Percentiles rank a stretch among this genome's conserved stretches.
Conservation (phyloP, 2,797 vertebrate genomes). For the Spheniscus humboldti region DNA sequence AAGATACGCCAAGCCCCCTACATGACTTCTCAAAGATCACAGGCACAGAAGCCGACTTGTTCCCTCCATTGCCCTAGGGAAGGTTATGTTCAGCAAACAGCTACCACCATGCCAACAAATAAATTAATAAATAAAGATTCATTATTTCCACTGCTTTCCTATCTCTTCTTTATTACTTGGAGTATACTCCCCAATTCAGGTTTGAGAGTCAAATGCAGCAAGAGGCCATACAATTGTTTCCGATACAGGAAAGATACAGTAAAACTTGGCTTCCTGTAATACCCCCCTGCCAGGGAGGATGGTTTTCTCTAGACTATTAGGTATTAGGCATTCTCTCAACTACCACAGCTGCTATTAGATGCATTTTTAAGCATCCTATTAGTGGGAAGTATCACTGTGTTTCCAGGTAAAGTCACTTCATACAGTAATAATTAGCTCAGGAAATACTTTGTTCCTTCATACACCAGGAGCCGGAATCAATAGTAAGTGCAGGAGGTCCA, state of each 20-base stretch:
- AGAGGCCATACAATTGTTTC: neutral
- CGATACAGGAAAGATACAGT: neutral
- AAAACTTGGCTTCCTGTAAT: neutral
- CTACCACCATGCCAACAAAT: neutral
- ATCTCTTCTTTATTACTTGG: neutral
- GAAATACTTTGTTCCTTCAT: slow-evolving; percentile 3
- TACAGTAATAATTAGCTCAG: neutral
- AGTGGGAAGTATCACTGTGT: neutral
- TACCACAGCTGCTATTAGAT: slow-evolving; percentile 41
- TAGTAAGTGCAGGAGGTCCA: neutral
- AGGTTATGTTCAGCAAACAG: neutral
- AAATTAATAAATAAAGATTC: neutral
- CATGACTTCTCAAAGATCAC: neutral
- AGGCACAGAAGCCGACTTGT: neutral
- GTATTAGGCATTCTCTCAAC: slow-evolving; percentile 1
- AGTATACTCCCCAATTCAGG: neutral
- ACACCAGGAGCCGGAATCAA: neutral
- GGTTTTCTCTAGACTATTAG: neutral
- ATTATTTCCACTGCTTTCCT: neutral
- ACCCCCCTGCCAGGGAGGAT: neutral
- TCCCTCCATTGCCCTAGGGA: neutral
- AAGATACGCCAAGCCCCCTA: neutral
- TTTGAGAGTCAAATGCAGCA: neutral
- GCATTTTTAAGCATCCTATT: slow-evolving; percentile 51
- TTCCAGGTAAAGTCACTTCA: slow-evolving; percentile 44